phyloP scores from a whole-genome alignment of 2,113 vertebrate genomes.

The Halcyon senegalensis region DNA sequence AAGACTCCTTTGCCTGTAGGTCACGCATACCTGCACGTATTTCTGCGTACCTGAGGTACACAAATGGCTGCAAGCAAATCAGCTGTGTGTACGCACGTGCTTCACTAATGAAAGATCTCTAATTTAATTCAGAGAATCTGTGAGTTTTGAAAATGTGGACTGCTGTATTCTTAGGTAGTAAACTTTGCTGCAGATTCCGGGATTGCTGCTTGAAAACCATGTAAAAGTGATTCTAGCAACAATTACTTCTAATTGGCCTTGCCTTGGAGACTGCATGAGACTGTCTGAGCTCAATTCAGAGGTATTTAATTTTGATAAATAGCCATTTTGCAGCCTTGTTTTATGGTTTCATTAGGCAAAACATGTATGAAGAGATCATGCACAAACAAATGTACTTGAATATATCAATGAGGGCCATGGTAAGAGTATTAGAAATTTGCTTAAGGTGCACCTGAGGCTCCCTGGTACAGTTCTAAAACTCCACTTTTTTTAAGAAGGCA shows the following conservation, averaged over 20 bases:
- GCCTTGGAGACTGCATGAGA: not conserved
- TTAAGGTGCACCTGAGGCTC: not conserved
- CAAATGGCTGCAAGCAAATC: not conserved
- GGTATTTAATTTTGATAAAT: not conserved
- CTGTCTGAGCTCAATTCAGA: not conserved
- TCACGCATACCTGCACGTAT: not conserved
- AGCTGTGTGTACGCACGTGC: not conserved
- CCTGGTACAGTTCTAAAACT: not conserved
- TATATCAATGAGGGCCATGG: not conserved
- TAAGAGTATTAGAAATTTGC: not conserved
- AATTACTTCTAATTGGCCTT: not conserved
- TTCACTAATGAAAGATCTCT: not conserved
- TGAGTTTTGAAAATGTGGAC: not conserved
- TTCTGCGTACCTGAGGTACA: not conserved
- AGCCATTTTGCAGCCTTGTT: not conserved
- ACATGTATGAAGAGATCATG: not conserved
- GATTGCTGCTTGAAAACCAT: not conserved
- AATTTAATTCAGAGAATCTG: not conserved
- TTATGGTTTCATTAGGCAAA: not conserved
- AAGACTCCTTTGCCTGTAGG: not conserved
- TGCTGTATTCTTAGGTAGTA: not conserved
- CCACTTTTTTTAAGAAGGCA: constrained; percentile 6
- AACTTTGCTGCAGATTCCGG: not conserved
- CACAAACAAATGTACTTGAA: not conserved
- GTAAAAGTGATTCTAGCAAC: not conserved